These are phyloP conservation scores for Trilocha varians DNA, from an alignment of 2,888 invertebrate genomes.

Conservation along the genomic window DNA sequence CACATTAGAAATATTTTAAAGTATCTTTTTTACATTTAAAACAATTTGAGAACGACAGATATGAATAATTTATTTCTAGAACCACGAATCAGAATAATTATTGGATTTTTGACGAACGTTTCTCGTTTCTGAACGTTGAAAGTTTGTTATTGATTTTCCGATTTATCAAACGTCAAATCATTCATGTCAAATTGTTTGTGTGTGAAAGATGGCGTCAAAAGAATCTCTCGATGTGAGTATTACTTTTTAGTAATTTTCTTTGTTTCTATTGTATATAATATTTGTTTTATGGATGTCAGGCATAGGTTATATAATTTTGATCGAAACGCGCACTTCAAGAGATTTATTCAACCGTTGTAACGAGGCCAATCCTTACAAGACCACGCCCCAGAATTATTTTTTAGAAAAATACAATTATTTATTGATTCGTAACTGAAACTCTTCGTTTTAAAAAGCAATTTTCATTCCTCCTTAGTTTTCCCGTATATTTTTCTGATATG, in stretches of 20 bases:
- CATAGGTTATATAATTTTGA: neutral
- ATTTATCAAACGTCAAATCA: slow-evolving; percentile 36
- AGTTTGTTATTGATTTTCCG: slow-evolving; percentile 45
- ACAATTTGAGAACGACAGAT: too few relatives aligned
- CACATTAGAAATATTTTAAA: too few relatives aligned
- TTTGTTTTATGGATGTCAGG: neutral
- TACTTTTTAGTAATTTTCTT: slow-evolving; percentile 19
- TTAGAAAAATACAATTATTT: slow-evolving; percentile 11
- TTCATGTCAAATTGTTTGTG: slow-evolving; percentile 61
- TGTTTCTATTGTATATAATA: slow-evolving; percentile 8
- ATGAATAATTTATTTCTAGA: too few relatives aligned
- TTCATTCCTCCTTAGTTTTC: too few relatives aligned
- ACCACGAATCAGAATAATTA: too few relatives aligned
- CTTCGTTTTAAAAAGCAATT: neutral
- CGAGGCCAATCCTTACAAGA: slow-evolving; percentile 17
- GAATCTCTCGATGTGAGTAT: slow-evolving; percentile 69
- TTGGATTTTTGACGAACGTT: too few relatives aligned
- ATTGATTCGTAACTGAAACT: neutral
- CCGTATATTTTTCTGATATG: too few relatives aligned
- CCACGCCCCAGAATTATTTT: slow-evolving; percentile 38
- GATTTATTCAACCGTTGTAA: neutral
- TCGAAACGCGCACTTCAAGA: neutral
- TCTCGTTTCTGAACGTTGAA: slow-evolving; percentile 33
- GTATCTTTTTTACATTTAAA: too few relatives aligned
- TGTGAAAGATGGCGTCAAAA: slow-evolving; percentile 71